Conservation (phyloP, 2,797 vertebrate genomes). For the Pitangus sulphuratus region DNA sequence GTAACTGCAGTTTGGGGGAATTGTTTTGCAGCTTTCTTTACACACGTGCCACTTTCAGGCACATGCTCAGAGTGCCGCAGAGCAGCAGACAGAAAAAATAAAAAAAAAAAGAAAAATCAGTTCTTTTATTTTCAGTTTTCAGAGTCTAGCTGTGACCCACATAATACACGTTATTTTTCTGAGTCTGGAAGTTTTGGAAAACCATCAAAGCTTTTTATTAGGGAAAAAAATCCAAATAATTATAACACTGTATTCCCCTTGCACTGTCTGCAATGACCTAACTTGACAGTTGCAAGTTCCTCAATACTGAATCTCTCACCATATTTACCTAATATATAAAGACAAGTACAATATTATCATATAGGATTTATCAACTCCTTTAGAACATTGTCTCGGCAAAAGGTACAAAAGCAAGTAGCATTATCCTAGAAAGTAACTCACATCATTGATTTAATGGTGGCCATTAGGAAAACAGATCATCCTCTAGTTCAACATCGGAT, state of each 20-base stretch:
- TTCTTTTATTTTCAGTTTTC: neutral
- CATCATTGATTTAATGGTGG: neutral
- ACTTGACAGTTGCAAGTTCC: neutral
- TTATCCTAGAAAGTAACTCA: neutral
- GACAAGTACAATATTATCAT: neutral
- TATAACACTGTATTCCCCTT: neutral
- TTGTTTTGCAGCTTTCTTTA: neutral
- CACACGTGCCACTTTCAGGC: neutral
- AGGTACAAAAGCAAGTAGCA: neutral
- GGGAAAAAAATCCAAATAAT: neutral
- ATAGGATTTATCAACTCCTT: neutral
- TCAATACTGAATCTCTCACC: neutral
- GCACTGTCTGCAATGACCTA: neutral
- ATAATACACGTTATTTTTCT: neutral
- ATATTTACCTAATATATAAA: neutral
- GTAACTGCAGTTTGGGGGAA: neutral
- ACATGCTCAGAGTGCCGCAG: neutral
- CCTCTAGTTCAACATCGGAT: neutral
- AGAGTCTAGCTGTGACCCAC: neutral
- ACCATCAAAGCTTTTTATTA: neutral
- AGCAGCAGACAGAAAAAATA: neutral
- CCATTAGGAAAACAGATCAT: neutral
- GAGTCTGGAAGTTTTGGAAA: neutral
- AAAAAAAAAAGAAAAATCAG: neutral
- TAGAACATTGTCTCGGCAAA: neutral